These are phyloP conservation scores for Donacobius atricapilla DNA, from an alignment of 2,113 vertebrate genomes.

Conservation along the genomic window DNA sequence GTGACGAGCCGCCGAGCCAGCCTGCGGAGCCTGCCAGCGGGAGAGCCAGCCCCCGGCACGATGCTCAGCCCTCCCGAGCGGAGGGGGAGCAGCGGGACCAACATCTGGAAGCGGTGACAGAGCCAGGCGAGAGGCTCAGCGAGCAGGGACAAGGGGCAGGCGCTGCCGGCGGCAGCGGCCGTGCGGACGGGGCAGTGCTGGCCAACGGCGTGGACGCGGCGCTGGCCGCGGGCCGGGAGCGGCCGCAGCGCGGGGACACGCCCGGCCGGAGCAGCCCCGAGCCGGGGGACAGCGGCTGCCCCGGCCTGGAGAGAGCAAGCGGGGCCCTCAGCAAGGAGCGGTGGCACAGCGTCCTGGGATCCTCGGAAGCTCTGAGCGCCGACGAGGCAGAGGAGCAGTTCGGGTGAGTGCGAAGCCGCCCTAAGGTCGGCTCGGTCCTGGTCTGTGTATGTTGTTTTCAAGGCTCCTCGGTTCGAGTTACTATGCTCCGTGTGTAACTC, in stretches of 20 bases:
- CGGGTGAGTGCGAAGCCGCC: neutral
- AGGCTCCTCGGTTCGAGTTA: neutral
- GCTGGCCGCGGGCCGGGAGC: neutral
- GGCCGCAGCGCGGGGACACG: neutral
- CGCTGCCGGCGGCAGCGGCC: neutral
- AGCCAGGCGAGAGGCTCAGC: neutral
- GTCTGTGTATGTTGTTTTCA: neutral
- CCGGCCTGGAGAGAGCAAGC: neutral
- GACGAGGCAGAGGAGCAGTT: slow-evolving; percentile 37
- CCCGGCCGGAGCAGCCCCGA: neutral
- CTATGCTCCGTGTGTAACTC: neutral
- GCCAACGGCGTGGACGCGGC: neutral
- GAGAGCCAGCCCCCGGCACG: neutral
- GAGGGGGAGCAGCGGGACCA: neutral
- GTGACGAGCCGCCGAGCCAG: neutral
- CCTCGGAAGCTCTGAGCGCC: neutral
- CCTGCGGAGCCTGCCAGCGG: neutral
- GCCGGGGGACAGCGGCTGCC: neutral
- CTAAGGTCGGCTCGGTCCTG: accelerated
- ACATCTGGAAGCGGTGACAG: neutral
- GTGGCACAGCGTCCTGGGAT: neutral
- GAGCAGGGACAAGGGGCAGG: neutral
- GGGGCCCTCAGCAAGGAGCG: neutral
- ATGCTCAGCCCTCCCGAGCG: neutral
- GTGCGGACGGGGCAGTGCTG: neutral